A percentile compares a stretch with the other conserved stretches of the same genome.
phyloP scores from a whole-genome alignment of 2,797 vertebrate species.

The Alosa sapidissima region DNA sequence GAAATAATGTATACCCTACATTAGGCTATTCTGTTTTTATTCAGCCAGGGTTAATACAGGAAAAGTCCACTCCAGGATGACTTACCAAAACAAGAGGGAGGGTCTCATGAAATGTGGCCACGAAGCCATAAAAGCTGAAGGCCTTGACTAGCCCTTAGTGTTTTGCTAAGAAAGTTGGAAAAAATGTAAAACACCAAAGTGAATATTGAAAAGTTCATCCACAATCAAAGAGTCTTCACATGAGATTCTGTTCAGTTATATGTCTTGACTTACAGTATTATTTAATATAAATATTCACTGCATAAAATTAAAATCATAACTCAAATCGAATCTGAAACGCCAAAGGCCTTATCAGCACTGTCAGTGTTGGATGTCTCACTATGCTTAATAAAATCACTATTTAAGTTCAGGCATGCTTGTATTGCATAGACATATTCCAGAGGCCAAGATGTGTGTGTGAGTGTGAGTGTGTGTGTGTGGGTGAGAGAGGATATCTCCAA shows the following conservation, averaged over 20 bases:
- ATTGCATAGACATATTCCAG: not conserved
- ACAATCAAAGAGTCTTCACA: too few species aligned
- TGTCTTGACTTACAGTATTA: not conserved
- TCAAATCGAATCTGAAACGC: not conserved
- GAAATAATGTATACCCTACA: not conserved
- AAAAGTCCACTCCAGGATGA: not conserved
- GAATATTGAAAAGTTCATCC: not conserved
- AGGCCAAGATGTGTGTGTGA: conserved; percentile 30
- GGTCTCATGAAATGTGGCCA: not conserved
- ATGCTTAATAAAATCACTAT: not conserved
- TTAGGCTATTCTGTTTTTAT: not conserved
- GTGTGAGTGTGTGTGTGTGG: conserved; percentile 55
- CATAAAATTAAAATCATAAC: not conserved
- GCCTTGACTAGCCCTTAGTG: not conserved
- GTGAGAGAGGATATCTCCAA: conserved; percentile 33
- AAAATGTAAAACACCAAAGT: not conserved
- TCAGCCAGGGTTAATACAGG: not conserved
- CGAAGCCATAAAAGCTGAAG: not conserved
- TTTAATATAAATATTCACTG: not conserved
- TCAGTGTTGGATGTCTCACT: not conserved
- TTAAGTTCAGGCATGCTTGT: not conserved
- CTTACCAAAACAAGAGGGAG: not conserved
- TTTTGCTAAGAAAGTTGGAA: not conserved
- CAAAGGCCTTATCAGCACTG: not conserved
- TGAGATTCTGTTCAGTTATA: not conserved